phyloP scores from a whole-genome alignment of 2,113 vertebrate genomes.

The Chrysochloris asiatica region DNA sequence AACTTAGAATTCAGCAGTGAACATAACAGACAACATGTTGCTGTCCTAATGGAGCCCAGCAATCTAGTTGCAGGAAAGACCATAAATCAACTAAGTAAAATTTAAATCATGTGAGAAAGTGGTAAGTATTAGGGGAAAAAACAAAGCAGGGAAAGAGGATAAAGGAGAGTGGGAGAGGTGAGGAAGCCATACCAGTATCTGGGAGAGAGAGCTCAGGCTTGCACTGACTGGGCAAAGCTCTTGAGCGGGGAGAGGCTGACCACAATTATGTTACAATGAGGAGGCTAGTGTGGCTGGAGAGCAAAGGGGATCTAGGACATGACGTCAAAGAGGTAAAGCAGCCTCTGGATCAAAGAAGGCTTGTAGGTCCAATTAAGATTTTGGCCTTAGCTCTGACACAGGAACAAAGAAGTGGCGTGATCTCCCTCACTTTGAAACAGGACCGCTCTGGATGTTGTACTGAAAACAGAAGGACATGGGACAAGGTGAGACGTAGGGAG shows the following conservation, averaged over 20 bases:
- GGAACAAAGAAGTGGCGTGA: neutral
- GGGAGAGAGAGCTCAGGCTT: neutral
- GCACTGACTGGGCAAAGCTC: neutral
- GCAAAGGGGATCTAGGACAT: neutral
- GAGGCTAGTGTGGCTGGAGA: neutral
- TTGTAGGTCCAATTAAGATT: neutral
- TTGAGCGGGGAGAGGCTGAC: neutral
- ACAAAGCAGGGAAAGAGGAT: neutral
- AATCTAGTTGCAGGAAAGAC: neutral
- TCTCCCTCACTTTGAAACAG: neutral
- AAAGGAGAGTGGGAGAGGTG: neutral
- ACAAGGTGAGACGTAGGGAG: neutral
- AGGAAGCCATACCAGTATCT: neutral
- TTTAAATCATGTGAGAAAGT: neutral
- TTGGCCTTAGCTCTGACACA: neutral
- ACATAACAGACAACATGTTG: neutral
- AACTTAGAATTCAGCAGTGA: constrained; percentile 18
- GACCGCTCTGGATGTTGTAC: neutral
- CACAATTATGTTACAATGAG: neutral
- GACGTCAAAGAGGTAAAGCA: neutral
- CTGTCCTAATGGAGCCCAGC: neutral
- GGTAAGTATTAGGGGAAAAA: neutral
- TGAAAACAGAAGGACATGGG: neutral
- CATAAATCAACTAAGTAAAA: neutral
- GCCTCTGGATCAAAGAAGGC: neutral